Evolutionary conservation across 2,113 vertebrate genomes (phyloP).

Genomic region (Junco hyemalis): DNA sequence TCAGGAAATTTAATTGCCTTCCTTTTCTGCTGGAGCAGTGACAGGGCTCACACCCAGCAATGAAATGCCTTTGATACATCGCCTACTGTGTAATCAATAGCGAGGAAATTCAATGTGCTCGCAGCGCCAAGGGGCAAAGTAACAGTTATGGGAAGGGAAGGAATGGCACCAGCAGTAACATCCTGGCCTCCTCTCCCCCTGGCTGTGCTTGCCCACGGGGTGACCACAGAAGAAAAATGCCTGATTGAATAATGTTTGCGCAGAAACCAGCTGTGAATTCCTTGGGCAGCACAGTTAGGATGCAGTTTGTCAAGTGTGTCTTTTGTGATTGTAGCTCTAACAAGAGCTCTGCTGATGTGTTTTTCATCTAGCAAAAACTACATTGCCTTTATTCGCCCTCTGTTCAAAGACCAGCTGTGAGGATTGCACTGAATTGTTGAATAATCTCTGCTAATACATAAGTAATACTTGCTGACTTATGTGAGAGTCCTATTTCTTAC

Average conservation of each 20-base stretch:
- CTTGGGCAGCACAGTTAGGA: neutral
- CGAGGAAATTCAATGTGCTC: neutral
- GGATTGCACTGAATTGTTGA: neutral
- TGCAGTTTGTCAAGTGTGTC: neutral
- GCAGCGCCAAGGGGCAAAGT: neutral
- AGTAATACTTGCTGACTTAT: conserved; percentile 35
- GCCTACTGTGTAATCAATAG: neutral
- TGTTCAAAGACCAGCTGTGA: neutral
- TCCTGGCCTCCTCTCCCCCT: neutral
- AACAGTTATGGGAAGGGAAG: neutral
- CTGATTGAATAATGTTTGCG: neutral
- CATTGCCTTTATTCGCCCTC: neutral
- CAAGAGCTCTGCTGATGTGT: neutral
- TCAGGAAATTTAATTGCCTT: neutral
- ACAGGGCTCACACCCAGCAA: neutral
- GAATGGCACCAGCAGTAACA: neutral
- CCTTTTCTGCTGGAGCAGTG: neutral
- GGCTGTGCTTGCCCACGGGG: neutral
- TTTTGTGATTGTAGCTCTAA: conserved; percentile 2
- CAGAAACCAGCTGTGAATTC: neutral
- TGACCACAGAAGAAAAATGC: neutral
- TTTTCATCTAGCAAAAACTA: conserved; percentile 4
- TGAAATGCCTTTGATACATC: neutral
- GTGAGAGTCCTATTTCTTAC: neutral
- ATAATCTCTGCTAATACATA: conserved; percentile 43